A percentile compares a stretch with the other conserved stretches of the same genome.
These are phyloP conservation scores for Bombyx huttoni DNA, from an alignment of 2,888 invertebrate species.

Conservation along the genomic window DNA sequence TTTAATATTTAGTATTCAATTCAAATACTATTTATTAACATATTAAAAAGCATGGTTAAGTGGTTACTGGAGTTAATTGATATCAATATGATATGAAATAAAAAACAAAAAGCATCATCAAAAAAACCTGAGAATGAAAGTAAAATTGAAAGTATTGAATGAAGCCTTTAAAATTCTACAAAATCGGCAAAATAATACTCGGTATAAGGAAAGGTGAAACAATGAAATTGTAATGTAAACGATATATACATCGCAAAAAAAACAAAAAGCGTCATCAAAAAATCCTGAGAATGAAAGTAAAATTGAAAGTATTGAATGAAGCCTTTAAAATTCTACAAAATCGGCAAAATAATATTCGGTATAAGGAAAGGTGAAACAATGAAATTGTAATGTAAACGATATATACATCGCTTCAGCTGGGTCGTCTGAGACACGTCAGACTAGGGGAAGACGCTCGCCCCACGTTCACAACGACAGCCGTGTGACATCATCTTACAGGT, in stretches of 20 bases:
- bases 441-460: conserved; percentile 2
- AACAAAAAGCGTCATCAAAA: too few species aligned
- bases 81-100: too few species aligned
- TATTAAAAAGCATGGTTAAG: too few species aligned
- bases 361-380: conserved; percentile 9
- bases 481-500: conserved; percentile 19
- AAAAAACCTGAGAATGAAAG: too few species aligned
- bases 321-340: not conserved
- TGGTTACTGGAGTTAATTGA: too few species aligned
- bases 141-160: too few species aligned
- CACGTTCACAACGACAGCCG: conserved; percentile 17
- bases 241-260: conserved; percentile 2
- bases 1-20: too few species aligned
- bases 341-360: not conserved
- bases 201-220: conserved; percentile 8
- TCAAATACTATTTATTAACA: too few species aligned
- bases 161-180: not conserved
- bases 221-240: conserved; percentile 8
- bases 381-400: conserved; percentile 7
- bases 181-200: not conserved
- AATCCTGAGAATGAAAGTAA: too few species aligned
- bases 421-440: conserved; percentile 4
- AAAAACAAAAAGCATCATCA: too few species aligned
- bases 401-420: conserved; percentile 6
- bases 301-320: too few species aligned